These are phyloP conservation scores for Tipula unca DNA, from an alignment of 2,888 invertebrate genomes.

Conservation along the genomic window DNA sequence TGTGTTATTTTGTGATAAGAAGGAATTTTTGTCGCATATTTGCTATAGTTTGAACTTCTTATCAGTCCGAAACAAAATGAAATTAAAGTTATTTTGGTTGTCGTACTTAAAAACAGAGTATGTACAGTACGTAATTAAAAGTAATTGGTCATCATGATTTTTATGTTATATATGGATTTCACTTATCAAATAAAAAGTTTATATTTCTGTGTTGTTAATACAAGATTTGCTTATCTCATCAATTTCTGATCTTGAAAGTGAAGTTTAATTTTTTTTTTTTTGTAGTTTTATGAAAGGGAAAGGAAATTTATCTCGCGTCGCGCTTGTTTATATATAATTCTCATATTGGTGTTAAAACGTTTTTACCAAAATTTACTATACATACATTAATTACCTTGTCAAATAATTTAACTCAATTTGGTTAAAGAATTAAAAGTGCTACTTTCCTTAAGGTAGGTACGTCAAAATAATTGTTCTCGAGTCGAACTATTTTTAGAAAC, in stretches of 20 bases:
- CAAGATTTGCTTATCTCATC: not conserved
- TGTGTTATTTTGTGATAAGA: too few species aligned
- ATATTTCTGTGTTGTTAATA: not conserved
- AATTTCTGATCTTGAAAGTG: not conserved
- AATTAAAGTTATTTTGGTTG: not conserved
- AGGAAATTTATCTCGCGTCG: not conserved
- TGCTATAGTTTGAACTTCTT: not conserved
- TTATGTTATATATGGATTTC: not conserved
- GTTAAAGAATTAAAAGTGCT: not conserved
- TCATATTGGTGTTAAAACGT: not conserved
- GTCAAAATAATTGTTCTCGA: too few species aligned
- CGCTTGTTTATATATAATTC: not conserved
- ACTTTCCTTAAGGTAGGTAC: too few species aligned
- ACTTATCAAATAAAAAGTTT: not conserved
- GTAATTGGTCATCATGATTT: not conserved
- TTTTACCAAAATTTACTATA: not conserved
- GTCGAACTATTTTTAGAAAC: too few species aligned
- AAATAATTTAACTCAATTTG: not conserved
- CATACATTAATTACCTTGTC: not conserved
- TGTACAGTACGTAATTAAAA: too few species aligned
- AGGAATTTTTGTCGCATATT: not conserved
- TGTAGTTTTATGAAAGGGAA: not conserved
- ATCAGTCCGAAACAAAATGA: not conserved
- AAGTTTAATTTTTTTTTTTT: not conserved
- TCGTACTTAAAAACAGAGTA: not conserved